Base-by-base conservation (phyloP, 2,113 vertebrate genomes). In the Seriola rivoliana region DNA sequence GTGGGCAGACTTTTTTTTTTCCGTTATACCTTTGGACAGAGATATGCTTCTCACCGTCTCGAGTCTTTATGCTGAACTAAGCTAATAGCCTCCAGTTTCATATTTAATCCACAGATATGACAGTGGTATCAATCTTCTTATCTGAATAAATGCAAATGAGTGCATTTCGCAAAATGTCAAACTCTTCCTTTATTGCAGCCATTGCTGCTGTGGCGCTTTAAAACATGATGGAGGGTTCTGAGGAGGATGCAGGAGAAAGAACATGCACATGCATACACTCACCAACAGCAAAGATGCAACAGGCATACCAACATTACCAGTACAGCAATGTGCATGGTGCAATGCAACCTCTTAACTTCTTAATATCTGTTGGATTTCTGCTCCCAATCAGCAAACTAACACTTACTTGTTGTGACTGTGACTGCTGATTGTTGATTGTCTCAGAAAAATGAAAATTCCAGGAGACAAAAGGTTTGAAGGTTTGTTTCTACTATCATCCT, bases 291-390 rank as follows among this genome's bases (percentile, higher is more conserved):
- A 12, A 44, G 12, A 8, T 14, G 32, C 29, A 57, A 46, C 34
- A 62, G 11, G 11, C 8, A 19, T 50, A 3, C 16, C n/a, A 48
- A 29, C n/a, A 38, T 65, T 50, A 34, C n/a, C 25, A 46, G 13
- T 10, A 25, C 0, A 13, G 16, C 23, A 50, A 32, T 67, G 59
- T 46, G 32, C 36, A 67, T 10, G 10, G 21, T 4, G 11, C 2
- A 11, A n/a, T 70, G 17, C 11, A 34, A 48, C 13, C 42, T n/a
- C 5, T 46, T 42, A 25, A 12, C n/a, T 32, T 21, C 4, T 21
- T 17, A 29, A 58, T 17, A 44, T 19, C 23, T 32, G 13, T 71
- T 63, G 16, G 16, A 34, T 25, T 19, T 68, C 38, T 60, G 25
- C n/a, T 17, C 25, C 25, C 52, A 42, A 63, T 75, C 63, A 69